These are phyloP conservation scores for Mirounga angustirostris DNA, from an alignment of 2,113 vertebrate genomes.

Conservation along the genomic window DNA sequence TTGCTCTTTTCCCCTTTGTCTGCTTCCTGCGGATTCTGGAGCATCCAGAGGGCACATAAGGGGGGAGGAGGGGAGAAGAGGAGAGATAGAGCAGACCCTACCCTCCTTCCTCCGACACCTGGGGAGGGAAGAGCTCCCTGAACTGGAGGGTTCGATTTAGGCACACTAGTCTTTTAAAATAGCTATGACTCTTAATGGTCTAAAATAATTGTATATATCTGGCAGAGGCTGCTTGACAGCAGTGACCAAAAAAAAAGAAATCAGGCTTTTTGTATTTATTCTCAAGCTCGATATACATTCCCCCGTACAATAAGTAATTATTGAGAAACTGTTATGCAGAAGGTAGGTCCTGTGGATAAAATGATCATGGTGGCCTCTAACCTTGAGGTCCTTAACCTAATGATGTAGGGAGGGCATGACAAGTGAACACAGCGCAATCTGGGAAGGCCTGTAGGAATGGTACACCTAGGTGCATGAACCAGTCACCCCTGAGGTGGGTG, in stretches of 20 bases:
- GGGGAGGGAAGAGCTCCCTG: neutral
- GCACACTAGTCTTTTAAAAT: neutral
- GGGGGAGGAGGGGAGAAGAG: neutral
- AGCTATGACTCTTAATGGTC: neutral
- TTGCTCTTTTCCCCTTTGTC: neutral
- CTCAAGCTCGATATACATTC: too few relatives aligned
- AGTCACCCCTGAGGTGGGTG: fast-evolving
- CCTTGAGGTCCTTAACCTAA: neutral
- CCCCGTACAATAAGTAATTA: neutral
- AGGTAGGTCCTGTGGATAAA: neutral
- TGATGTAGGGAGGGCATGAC: neutral
- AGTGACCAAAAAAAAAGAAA: neutral
- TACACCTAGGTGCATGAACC: too few relatives aligned
- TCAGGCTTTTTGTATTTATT: neutral
- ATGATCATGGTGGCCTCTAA: neutral
- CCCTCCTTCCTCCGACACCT: neutral
- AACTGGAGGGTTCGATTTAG: neutral
- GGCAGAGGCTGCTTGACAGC: neutral
- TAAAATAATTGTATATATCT: neutral
- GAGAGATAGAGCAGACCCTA: neutral
- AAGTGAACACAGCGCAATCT: fast-evolving
- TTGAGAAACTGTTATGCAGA: neutral
- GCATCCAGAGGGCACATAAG: too few relatives aligned
- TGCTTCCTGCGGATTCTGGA: neutral
- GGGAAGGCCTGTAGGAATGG: fast-evolving